A percentile compares a stretch with the other conserved stretches of the same genome.
Conservation (phyloP, 1,140 invertebrate species). For the Meloidogyne chitwoodi region DNA sequence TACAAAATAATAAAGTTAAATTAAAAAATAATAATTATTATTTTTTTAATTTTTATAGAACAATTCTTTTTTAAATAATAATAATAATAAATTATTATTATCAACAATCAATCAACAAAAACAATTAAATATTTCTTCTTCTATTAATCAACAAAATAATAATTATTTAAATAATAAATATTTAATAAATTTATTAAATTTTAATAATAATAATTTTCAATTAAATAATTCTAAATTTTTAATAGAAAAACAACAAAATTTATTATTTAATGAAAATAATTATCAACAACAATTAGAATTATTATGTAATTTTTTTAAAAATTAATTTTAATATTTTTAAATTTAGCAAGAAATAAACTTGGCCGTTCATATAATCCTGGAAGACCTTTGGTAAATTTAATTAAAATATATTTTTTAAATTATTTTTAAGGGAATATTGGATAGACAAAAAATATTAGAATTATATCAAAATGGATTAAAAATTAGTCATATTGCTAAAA, state of each 20-base stretch:
- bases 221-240: too few species aligned
- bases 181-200: too few species aligned
- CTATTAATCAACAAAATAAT: not conserved
- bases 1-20: not conserved
- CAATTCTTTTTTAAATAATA: too few species aligned
- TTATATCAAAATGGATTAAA: conserved; percentile 44
- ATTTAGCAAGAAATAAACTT: conserved; percentile 45
- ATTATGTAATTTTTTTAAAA: not conserved
- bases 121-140: too few species aligned
- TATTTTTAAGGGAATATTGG: conserved; percentile 33
- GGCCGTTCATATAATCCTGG: conserved; percentile 44
- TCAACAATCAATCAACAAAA: too few species aligned
- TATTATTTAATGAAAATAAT: too few species aligned
- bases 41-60: not conserved
- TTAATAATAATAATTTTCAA: too few species aligned
- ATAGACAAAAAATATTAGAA: conserved; percentile 40
- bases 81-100: too few species aligned
- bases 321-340: not conserved
- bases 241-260: too few species aligned
- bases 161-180: too few species aligned
- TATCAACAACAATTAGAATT: not conserved
- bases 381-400: conserved; percentile 26
- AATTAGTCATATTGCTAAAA: conserved; percentile 46
- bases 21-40: not conserved
- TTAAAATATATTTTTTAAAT: not conserved